phyloP scores from a whole-genome alignment of 1,140 invertebrate species.

The Philopotamus ludificatus region DNA sequence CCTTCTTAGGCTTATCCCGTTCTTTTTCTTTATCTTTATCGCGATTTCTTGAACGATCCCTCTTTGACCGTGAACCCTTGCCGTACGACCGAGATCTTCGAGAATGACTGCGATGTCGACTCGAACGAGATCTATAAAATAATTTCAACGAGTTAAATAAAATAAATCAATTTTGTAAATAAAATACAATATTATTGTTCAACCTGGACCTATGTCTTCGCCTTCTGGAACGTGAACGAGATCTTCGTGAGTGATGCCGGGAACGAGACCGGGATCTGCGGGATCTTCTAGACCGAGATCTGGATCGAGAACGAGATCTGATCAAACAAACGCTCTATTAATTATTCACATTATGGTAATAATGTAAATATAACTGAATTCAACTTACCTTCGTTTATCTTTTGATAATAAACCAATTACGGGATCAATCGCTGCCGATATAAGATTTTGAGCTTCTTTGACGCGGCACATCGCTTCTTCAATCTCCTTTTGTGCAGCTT shows the following conservation, averaged over 20 bases:
- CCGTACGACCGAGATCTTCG: conserved; percentile 53
- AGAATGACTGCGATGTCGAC: conserved; percentile 52
- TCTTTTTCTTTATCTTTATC: conserved; percentile 48
- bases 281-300: conserved; percentile 53
- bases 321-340: conserved; percentile 35
- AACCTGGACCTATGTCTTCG: conserved; percentile 43
- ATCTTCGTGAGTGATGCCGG: conserved; percentile 56
- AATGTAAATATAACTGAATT: background rate
- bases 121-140: conserved; percentile 23
- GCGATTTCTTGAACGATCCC: conserved; percentile 50
- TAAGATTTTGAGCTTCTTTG: conserved; percentile 91
- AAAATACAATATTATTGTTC: conserved; percentile 37
- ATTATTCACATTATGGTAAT: background rate
- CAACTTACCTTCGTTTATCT: conserved; percentile 69
- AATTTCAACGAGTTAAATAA: too few species aligned
- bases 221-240: conserved; percentile 49
- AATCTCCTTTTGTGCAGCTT: conserved; percentile 91
- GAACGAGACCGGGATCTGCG: conserved; percentile 60
- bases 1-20: conserved; percentile 48
- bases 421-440: conserved; percentile 89
- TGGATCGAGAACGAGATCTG: conserved; percentile 57
- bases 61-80: conserved; percentile 60
- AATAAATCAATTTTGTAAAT: conserved; percentile 1
- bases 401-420: conserved; percentile 82
- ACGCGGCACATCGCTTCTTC: conserved; percentile 96